Evolutionary conservation across 2,888 invertebrate genomes (phyloP), one percentile per base, ranked within the genome.

Genomic region (Himalopsyche anomala): DNA sequence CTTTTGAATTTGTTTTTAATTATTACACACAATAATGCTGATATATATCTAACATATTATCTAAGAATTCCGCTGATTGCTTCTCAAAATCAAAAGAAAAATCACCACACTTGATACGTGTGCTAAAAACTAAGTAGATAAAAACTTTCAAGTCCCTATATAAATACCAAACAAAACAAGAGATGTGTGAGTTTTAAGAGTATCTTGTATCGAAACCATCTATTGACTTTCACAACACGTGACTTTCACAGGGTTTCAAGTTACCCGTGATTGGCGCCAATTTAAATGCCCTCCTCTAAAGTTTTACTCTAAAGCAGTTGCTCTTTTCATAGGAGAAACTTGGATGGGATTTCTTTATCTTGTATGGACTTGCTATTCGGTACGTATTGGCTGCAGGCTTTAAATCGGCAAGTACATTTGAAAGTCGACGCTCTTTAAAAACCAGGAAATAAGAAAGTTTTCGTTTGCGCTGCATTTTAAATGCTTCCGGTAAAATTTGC

Each of bases 261-360:
- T 40, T 38, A 82, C 55, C 69, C 45, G 85, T 85, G 85, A 85
- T 85, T 85, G 85, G 62, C 79, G 81, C 85, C 85, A 85, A 81
- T 85, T 85, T 85, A 81, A 81, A 81, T 81, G 85, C 54, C 55
- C 12, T 28, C 28, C 74, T 38, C 42, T 74, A 84, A 42, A 83
- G 69, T 83, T 56, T 17, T n/a, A 19, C 62, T 62, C 28, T 19
- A 8, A 62, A 56, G 62, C 12, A 83, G 55, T 56, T 83, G 62
- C 79, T 84, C 69, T 42, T 40, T 84, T 42, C 45, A 38, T 5
- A 80, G 40, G 80, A 42, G 54, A 54, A 84, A 84, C 51, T 84
- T 84, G 79, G n/a, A 84, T 84, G 36, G 80, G 84, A 84, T 80
- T 62, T 84, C 84, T 84, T 84, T 84, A 84, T 84, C 51, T 84